Base-by-base conservation (phyloP, 2,797 vertebrate species). In the Gobionotothen gibberifrons region DNA sequence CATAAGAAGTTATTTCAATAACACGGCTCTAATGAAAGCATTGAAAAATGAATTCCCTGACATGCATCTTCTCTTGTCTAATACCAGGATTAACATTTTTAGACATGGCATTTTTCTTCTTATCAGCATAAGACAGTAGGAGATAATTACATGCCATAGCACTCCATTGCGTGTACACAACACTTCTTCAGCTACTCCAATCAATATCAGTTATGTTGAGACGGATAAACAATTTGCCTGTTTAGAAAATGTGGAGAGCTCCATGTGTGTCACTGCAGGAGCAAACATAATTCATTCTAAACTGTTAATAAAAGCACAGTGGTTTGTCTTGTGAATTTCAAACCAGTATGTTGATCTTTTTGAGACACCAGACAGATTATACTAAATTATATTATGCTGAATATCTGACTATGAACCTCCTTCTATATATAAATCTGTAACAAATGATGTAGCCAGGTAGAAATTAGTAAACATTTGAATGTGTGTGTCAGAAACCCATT, bases 71-170 rank as follows among this genome's bases (percentile, higher is more conserved):
- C 61, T 76, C 81, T 86, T 48, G 69, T 80, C 75, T 85, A 81
- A 89, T 84, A 85, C 81, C 62, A 49, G 47, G 82, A 92, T 89
- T 90, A 90, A 83, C 72, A 83, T 82, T 87, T 85, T 71, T 63
- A 80, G 69, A 84, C 60, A 51, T 51, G 3, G 69, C 71, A 58
- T 70, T 44, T 90, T 81, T 72, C 59, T 60, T 56, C 80, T 83
- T 85, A 86, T 88, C 88, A 83, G 79, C 70, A 65, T 60, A 72
- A 85, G 83, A 81, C 86, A 90, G 82, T 74, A 3, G 61, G 79
- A 84, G 84, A 90, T 91, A 86, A 91, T 90, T 90, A 84, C 61
- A 74, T 70, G 71, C 64, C 59, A 59, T 60, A 65, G 56, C 69
- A 68, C 63, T 84, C 72, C 29, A 65, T 53, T 84, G 74, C 63